These are phyloP conservation scores for Operophtera brumata DNA, from an alignment of 2,888 invertebrate genomes.

Conservation along the genomic window DNA sequence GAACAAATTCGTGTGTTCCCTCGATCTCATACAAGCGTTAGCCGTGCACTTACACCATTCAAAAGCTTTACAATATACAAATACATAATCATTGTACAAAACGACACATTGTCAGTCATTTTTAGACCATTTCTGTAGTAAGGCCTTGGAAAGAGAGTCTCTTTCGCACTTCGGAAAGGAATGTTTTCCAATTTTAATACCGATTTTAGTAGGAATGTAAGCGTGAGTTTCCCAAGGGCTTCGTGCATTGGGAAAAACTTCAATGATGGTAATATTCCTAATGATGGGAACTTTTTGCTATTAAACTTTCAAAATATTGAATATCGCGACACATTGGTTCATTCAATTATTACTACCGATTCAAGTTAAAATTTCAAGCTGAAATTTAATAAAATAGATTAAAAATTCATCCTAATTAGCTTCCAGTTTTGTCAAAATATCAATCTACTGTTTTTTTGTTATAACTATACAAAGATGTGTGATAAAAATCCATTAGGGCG, in stretches of 20 bases:
- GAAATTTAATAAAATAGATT: slow-evolving; percentile 11
- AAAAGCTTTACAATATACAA: slow-evolving; percentile 10
- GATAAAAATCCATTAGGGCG: too few species aligned
- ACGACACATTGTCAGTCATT: slow-evolving; percentile 16
- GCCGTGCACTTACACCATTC: slow-evolving; percentile 8
- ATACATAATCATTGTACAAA: slow-evolving; percentile 14
- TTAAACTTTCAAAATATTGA: slow-evolving; percentile 2
- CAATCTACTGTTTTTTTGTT: not conserved
- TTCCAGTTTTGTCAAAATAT: slow-evolving; percentile 5
- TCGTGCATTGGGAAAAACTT: not conserved
- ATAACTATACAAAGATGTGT: not conserved
- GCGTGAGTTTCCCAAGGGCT: not conserved
- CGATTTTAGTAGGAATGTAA: not conserved
- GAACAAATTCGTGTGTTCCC: not conserved
- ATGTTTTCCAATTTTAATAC: not conserved
- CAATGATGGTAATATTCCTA: not conserved
- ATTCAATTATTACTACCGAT: slow-evolving; percentile 5
- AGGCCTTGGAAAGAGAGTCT: not conserved
- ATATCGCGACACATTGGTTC: not conserved
- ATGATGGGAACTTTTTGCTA: not conserved
- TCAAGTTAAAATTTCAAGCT: slow-evolving; percentile 13
- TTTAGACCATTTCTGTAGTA: slow-evolving; percentile 5
- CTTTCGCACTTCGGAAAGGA: slow-evolving; percentile 3
- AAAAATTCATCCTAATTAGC: not conserved
- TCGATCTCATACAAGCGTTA: slow-evolving; percentile 10